Evolutionary conservation across 2,888 invertebrate species (phyloP).

Genomic region (Pediacus dermestoides): DNA sequence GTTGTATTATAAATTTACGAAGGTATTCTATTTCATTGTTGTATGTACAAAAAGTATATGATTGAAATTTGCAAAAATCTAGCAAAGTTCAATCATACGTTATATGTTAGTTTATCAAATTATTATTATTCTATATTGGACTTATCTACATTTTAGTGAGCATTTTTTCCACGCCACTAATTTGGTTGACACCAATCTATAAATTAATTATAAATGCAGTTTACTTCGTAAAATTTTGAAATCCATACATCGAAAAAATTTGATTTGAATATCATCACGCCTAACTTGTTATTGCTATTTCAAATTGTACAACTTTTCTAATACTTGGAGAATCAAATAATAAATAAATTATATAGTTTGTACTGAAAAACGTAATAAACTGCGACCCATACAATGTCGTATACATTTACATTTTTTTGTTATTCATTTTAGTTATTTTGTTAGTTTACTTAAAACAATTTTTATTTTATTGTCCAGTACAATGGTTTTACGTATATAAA

Average conservation of each 20-base stretch:
- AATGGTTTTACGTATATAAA: no score
- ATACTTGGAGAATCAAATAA: slow-evolving; percentile 13
- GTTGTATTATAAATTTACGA: slow-evolving; percentile 29
- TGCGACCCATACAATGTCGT: no score
- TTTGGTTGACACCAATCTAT: slow-evolving; percentile 43
- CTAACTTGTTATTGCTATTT: slow-evolving; percentile 16
- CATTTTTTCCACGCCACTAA: slow-evolving; percentile 41
- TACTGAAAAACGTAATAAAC: no score
- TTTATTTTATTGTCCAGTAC: no score
- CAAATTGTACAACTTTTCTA: slow-evolving; percentile 12
- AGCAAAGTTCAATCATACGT: slow-evolving; percentile 16
- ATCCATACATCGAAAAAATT: no score
- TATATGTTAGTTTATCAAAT: slow-evolving; percentile 18
- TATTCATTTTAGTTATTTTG: no score
- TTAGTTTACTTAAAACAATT: no score
- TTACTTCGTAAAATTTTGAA: no score
- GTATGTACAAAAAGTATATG: slow-evolving; percentile 29
- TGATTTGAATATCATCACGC: no score
- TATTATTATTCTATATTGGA: slow-evolving; percentile 33
- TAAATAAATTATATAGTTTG: slow-evolving; percentile 16
- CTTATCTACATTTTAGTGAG: slow-evolving; percentile 44
- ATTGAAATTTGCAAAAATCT: slow-evolving; percentile 11
- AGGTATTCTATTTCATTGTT: slow-evolving; percentile 24
- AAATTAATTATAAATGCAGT: no score
- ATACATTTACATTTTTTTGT: no score